Percentiles rank a stretch among this genome's conserved stretches.
Evolutionary conservation across 2,113 vertebrate genomes (phyloP).

Genomic region (Hipposideros armiger): DNA sequence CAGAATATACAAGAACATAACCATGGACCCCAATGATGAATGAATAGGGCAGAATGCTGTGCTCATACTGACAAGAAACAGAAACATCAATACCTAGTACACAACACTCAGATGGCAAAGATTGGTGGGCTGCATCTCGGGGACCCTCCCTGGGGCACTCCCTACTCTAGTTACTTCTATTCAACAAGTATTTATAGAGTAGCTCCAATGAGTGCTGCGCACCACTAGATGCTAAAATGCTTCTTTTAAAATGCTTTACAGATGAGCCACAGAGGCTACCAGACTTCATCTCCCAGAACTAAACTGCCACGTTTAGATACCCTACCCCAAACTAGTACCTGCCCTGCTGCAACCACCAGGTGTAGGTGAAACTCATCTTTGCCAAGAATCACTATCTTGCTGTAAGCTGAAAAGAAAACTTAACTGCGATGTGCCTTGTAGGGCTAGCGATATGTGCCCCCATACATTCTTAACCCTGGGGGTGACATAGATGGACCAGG

Average conservation of each 20-base stretch:
- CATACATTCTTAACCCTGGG: neutral
- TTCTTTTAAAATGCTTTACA: slow-evolving; percentile 8
- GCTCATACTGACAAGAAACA: slow-evolving; percentile 89
- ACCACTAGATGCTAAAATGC: slow-evolving; percentile 41
- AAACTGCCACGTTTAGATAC: neutral
- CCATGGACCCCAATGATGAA: slow-evolving; percentile 92
- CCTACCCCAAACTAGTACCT: slow-evolving; percentile 85
- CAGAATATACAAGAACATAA: slow-evolving; percentile 92
- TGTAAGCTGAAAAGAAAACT: slow-evolving; percentile 88
- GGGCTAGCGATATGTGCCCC: neutral
- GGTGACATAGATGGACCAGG: neutral
- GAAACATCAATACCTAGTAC: neutral
- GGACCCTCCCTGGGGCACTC: slow-evolving; percentile 9
- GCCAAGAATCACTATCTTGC: slow-evolving; percentile 90
- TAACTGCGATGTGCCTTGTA: slow-evolving; percentile 34
- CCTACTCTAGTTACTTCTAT: slow-evolving; percentile 4
- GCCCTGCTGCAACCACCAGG: slow-evolving; percentile 92
- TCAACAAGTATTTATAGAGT: slow-evolving; percentile 48
- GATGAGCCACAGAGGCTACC: neutral
- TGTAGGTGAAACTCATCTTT: slow-evolving; percentile 94
- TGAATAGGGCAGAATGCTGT: slow-evolving; percentile 93
- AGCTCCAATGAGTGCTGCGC: neutral
- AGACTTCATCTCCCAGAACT: neutral
- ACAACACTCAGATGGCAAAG: neutral
- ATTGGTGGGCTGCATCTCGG: neutral